Percentiles rank a stretch among this genome's conserved stretches.
Evolutionary conservation across 64 coral and sea anemone species (phyloP).

Genomic region (Stylophora pistillata): DNA sequence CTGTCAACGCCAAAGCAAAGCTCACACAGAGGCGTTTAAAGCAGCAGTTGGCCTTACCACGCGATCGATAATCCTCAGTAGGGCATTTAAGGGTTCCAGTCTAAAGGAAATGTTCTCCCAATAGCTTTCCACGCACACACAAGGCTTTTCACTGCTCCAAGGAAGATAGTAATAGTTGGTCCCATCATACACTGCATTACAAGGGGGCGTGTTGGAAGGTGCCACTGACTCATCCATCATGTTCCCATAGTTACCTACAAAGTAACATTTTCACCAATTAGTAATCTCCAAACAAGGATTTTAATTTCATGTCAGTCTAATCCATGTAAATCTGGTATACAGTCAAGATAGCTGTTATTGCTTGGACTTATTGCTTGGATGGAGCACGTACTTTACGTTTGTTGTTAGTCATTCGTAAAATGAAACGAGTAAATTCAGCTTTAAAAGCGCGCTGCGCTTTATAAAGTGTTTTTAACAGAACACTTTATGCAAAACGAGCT

Average conservation of each 20-base stretch:
- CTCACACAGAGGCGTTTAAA: background rate
- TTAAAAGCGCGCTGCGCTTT: too few species aligned
- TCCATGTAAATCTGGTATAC: too few species aligned
- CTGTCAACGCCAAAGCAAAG: too few species aligned
- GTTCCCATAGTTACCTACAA: slow-evolving; percentile 97
- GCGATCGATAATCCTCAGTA: slow-evolving; percentile 61
- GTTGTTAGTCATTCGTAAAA: too few species aligned
- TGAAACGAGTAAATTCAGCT: too few species aligned
- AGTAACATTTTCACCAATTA: background rate
- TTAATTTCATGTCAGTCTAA: too few species aligned
- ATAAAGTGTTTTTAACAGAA: too few species aligned
- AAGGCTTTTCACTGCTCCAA: slow-evolving; percentile 89
- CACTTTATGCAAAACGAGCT: too few species aligned
- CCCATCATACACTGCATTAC: slow-evolving; percentile 93
- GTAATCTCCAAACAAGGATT: too few species aligned
- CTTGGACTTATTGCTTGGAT: too few species aligned
- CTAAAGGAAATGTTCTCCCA: slow-evolving; percentile 94
- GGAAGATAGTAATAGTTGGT: slow-evolving; percentile 89
- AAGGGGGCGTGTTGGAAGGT: slow-evolving; percentile 88
- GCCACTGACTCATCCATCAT: slow-evolving; percentile 97
- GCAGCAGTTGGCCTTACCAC: slow-evolving; percentile 31
- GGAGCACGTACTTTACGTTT: too few species aligned
- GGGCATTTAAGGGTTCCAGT: slow-evolving; percentile 81
- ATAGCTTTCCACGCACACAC: slow-evolving; percentile 82
- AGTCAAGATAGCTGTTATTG: too few species aligned